These are phyloP conservation scores for Muricea muricata DNA, from an alignment of 92 coral and sea anemone genomes.

Conservation along the genomic window DNA sequence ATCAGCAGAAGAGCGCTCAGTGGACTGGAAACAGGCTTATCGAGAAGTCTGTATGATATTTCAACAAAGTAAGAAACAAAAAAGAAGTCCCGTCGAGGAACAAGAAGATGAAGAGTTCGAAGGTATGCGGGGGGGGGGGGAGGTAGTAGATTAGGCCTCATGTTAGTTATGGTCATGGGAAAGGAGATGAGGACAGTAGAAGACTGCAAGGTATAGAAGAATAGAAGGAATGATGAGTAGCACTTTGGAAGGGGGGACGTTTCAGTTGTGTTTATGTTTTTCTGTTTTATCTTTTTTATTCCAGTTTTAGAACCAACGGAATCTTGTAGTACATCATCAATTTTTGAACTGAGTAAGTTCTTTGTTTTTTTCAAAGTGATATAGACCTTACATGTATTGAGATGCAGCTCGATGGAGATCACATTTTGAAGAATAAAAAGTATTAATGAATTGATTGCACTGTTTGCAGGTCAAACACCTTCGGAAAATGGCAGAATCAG, in stretches of 20 bases:
- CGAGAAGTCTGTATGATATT: slow-evolving; percentile 67
- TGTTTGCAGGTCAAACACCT: not conserved
- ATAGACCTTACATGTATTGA: no score
- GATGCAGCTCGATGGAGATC: no score
- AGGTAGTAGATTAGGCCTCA: not conserved
- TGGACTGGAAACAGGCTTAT: slow-evolving; percentile 98
- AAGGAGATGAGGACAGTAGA: no score
- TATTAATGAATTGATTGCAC: no score
- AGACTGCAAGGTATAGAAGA: no score
- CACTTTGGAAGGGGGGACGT: no score
- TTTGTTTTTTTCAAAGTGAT: not conserved
- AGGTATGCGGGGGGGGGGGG: not conserved
- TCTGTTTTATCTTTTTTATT: not conserved
- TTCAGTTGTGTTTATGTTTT: no score
- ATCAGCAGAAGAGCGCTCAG: slow-evolving; percentile 73
- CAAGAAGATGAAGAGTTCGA: not conserved
- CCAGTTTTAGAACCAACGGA: not conserved
- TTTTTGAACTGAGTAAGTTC: not conserved
- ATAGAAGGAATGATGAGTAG: no score
- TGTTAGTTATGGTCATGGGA: no score
- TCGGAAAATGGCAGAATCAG: not conserved
- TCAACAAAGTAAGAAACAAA: not conserved
- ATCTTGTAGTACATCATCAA: not conserved
- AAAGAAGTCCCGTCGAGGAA: not conserved
- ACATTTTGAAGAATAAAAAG: no score